Evolutionary conservation across 2,888 invertebrate genomes (phyloP).

Genomic region (Dolomedes plantarius): DNA sequence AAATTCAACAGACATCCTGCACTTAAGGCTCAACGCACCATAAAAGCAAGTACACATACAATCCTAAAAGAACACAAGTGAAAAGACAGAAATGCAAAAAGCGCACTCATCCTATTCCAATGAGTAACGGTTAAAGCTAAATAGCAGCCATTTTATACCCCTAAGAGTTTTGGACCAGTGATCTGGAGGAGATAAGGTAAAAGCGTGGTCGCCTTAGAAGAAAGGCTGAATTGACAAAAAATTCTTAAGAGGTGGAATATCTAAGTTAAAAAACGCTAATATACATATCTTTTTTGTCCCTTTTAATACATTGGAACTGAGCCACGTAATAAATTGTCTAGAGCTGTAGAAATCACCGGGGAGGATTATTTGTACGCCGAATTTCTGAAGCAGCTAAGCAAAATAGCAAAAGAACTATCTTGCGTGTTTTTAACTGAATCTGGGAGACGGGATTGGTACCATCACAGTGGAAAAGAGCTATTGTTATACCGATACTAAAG

Average conservation of each 20-base stretch:
- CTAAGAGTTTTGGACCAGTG: too few relatives aligned
- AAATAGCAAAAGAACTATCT: not conserved
- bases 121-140: too few relatives aligned
- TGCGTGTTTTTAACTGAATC: not conserved
- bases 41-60: too few relatives aligned
- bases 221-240: conserved; percentile 15
- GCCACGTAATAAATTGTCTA: not conserved
- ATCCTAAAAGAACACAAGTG: too few relatives aligned
- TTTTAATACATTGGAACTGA: conserved; percentile 2
- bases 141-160: too few relatives aligned
- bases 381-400: not conserved
- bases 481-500: too few relatives aligned
- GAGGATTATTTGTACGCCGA: conserved; percentile 23
- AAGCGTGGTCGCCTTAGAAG: too few relatives aligned
- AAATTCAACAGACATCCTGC: too few relatives aligned
- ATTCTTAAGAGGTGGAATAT: conserved; percentile 9
- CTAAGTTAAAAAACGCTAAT: not conserved
- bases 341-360: not conserved
- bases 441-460: conserved; percentile 1
- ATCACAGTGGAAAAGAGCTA: not conserved
- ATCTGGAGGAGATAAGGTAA: too few relatives aligned
- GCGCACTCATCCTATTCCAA: too few relatives aligned
- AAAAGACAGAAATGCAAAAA: too few relatives aligned
- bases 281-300: not conserved
- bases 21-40: too few relatives aligned